Evolutionary conservation across 2,797 vertebrate genomes (phyloP).

Genomic region (Rousettus madagascariensis): DNA sequence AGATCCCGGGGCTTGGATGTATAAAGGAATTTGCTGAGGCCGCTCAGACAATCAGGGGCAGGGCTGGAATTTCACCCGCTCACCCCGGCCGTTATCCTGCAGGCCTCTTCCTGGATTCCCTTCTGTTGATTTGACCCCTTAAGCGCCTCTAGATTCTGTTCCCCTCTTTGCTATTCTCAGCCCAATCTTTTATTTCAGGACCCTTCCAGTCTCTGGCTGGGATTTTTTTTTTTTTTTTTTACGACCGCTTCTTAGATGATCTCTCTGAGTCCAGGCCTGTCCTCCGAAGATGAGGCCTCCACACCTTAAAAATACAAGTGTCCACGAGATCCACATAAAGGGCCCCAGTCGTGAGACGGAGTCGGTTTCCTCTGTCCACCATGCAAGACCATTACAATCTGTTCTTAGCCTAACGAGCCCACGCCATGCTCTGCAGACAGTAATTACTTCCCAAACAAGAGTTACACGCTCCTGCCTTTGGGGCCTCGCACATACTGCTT

Average conservation of each 20-base stretch:
- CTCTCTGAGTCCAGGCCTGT: not conserved
- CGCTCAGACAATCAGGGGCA: not conserved
- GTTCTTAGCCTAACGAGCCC: not conserved
- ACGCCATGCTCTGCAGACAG: not conserved
- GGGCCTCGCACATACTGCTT: not conserved
- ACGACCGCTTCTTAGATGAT: not conserved
- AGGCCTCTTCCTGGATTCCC: not conserved
- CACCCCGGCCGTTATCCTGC: not conserved
- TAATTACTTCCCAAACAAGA: not conserved
- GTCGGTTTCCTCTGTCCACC: not conserved
- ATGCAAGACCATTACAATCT: not conserved
- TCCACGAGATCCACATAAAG: not conserved
- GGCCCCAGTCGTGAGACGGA: not conserved
- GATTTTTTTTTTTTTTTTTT: not conserved
- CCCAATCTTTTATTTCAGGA: not conserved
- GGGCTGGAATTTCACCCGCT: not conserved
- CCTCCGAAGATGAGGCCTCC: not conserved
- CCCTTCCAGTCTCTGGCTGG: not conserved
- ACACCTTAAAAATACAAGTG: not conserved
- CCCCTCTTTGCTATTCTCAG: not conserved
- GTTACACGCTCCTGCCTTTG: rapidly evolving
- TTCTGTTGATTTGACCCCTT: not conserved
- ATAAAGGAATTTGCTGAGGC: not conserved
- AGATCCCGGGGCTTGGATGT: not conserved
- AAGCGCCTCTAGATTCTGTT: not conserved